These are phyloP conservation scores for cattle (Bos taurus) DNA, from an alignment of 2,113 vertebrate genomes.

Conservation along the genomic window ARS-UCD2.0 NC_037348.1:56826001-56826500, in stretches of 20 bases:
- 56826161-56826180: not conserved
- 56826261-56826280: not conserved
- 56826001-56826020: accelerated
- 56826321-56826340: not conserved
- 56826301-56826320: not conserved
- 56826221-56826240: not conserved
- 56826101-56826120: not conserved
- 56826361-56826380: not conserved
- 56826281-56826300: not conserved
- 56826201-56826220: not conserved
- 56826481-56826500: not conserved
- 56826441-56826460: not conserved
- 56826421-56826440: not conserved
- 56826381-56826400: not conserved
- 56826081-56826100: not conserved
- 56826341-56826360: not conserved
- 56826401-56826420: not conserved
- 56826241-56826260: not conserved
- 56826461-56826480: not conserved
- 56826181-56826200: not conserved
- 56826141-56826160: not conserved
- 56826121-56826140: not conserved
- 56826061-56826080: not conserved
- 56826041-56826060: not conserved
- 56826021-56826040: not conserved